Base-by-base conservation (phyloP, 1,140 invertebrate species). In the Eueides isabella region DNA sequence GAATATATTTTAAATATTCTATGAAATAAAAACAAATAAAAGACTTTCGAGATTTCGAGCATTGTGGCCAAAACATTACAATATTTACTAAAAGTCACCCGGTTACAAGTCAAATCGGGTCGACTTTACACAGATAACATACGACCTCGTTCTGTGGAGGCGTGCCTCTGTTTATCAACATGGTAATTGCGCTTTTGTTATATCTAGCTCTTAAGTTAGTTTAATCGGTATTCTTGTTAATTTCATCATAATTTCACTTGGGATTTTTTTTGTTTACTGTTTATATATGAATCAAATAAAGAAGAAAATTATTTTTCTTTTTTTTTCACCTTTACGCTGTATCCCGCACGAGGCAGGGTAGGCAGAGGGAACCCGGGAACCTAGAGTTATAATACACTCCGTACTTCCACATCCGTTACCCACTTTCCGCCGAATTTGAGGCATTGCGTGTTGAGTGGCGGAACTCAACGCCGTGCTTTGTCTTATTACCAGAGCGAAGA, bases 81-180 rank as follows among this genome's bases (percentile, higher is more conserved):
- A 55, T 55, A 55, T 55, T 55, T 26, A n/a, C n/a, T n/a, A 55
- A 55, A 55, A 55, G 48, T 55, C 48, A 55, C 48, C 48, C 48
- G 48, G 48, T 55, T 55, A 26, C 48, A 55, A 26, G 19, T 55
- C 48, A 26, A 55, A 19, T 55, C 48, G 48, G 12, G 9, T 55
- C 48, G 11, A 55, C 23, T 26, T 12, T 23, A 11, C 19, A 29
- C 14, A 44, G 72, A 74, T 74, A 74, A 74, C 66, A 69, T 55
- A 61, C 61, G 67, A 75, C 73, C 73, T 71, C 73, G 68, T 71
- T 75, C 67, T 67, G 28, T 61, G 73, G 68, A 75, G 73, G 73
- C 73, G 73, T 71, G 73, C 29, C 68, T 68, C 61, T 75, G 68
- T 75, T 71, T 66, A 71, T 70, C 73, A 67, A 74, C 72, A 68